A percentile compares a stretch with the other conserved stretches of the same genome.
Evolutionary conservation across 2,113 vertebrate genomes (phyloP).

Genomic region (Melanostigma gelatinosum): DNA sequence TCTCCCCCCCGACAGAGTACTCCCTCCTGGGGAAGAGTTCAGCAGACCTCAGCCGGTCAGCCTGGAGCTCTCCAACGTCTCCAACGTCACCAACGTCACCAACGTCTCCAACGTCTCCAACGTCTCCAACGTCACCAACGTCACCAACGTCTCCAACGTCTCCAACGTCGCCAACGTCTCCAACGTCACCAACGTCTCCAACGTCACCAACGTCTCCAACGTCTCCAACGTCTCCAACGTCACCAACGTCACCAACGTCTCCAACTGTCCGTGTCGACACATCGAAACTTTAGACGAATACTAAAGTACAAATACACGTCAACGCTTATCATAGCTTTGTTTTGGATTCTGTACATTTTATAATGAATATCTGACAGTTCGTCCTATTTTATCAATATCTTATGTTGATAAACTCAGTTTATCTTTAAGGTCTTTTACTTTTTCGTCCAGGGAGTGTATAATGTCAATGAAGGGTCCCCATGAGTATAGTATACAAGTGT

Average conservation of each 20-base stretch:
- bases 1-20: constrained; percentile 43
- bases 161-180: too few relatives aligned
- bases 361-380: neutral
- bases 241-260: too few relatives aligned
- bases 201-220: too few relatives aligned
- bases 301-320: too few relatives aligned
- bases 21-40: constrained; percentile 58
- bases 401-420: too few relatives aligned
- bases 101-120: too few relatives aligned
- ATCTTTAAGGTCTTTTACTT: neutral
- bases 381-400: neutral
- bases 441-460: too few relatives aligned
- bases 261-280: neutral
- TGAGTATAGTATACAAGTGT: neutral
- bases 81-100: too few relatives aligned
- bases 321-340: neutral
- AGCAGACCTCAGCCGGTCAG: constrained; percentile 38
- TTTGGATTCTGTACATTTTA: neutral
- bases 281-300: neutral
- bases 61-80: constrained; percentile 31
- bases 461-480: neutral
- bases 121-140: too few relatives aligned
- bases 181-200: too few relatives aligned
- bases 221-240: too few relatives aligned
- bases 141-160: too few relatives aligned